Conservation (phyloP, 2,797 vertebrate species). For the Falco peregrinus region DNA sequence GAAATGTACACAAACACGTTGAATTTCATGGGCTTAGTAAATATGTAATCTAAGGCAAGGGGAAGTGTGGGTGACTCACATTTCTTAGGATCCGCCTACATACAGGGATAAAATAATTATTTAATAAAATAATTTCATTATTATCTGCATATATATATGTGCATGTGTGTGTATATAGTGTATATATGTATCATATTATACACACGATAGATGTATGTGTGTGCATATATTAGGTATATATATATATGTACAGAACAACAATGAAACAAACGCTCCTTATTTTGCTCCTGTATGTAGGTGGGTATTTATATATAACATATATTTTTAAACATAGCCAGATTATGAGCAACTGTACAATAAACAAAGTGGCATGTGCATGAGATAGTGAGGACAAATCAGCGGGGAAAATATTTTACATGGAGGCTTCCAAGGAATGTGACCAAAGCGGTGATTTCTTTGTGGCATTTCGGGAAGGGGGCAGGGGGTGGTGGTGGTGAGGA, state of each 20-base stretch:
- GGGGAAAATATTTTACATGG: background rate
- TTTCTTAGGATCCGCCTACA: conserved; percentile 3
- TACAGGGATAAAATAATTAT: background rate
- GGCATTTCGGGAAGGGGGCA: background rate
- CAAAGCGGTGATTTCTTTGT: conserved; percentile 29
- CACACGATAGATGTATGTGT: background rate
- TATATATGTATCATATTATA: background rate
- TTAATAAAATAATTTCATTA: background rate
- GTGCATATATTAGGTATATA: no score
- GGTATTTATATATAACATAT: background rate
- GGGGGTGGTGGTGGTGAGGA: background rate
- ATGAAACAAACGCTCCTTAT: background rate
- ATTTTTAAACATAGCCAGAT: background rate
- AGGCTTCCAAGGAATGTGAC: background rate
- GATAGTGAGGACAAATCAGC: background rate
- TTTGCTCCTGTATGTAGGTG: background rate
- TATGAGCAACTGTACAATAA: background rate
- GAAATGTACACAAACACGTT: conserved; percentile 2
- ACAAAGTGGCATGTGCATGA: background rate
- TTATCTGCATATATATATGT: background rate
- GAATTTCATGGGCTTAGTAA: background rate
- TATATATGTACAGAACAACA: background rate
- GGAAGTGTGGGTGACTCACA: background rate
- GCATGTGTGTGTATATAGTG: no score
- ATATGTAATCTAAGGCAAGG: background rate